Base-by-base conservation (phyloP, 2,113 vertebrate genomes). In the Orthonyx spaldingii region DNA sequence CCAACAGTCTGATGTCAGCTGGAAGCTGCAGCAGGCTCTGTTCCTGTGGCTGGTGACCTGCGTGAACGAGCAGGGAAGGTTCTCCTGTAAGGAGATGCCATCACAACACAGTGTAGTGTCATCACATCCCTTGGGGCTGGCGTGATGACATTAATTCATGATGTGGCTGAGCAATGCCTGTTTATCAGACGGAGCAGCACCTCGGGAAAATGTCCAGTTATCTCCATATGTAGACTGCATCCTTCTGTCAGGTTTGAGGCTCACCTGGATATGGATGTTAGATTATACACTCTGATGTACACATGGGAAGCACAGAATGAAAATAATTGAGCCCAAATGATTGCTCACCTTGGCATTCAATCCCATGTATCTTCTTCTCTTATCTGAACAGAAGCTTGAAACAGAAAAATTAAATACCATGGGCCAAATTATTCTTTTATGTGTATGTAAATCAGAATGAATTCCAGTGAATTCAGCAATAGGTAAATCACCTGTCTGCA, bases 371-470 rank as follows among this genome's bases (percentile, higher is more conserved):
- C 49, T 46, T 72, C 35, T 85, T 71, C 37, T 81, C 37, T 75
- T 86, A 86, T 39, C 76, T 75, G 83, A 90, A 75, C 12, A 76
- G 69, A 88, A 86, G 22, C 68, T 78, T 63, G 85, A 86, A 84
- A 89, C n/a, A 88, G 88, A 87, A 90, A 94, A 93, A 88, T 71
- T 92, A 94, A 96, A 71, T 84, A 71, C 44, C 2, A 2, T 75
- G 61, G 41, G 32, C 41, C 64, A 89, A 71, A 89, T 94, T 84
- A 80, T 18, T 56, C 64, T 82, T 93, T 91, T 66, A 60, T 46
- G 32, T 72, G 33, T 24, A 9, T 1, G 13, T 69, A 93, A 95
- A 87, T 95, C 70, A 84, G 84, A 89, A 60, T 49, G 32, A 90
- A 86, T 91, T 71, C 81, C 32, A 47, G 41, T 78, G 94, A 93